Base-by-base conservation (phyloP, 2,113 vertebrate genomes). In the Pseudorectes ferrugineus region DNA sequence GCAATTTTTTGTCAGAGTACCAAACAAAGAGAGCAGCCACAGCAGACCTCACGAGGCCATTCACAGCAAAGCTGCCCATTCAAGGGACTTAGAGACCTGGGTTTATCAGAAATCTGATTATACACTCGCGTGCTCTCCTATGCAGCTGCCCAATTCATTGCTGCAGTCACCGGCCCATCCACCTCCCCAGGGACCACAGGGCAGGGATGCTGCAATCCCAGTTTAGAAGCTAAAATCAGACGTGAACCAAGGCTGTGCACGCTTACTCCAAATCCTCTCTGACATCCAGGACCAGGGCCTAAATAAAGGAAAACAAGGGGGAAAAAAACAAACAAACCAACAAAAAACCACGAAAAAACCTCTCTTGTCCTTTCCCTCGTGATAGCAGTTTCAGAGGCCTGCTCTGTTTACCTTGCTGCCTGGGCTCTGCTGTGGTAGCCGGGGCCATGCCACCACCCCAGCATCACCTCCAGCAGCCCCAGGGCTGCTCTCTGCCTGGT, bases 31-130 rank as follows among this genome's bases (percentile, higher is more conserved):
- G 43, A 84, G 75, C 51, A 88, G 70, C 74, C 84, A 79, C 51
- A 43, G 89, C 85, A 94, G 91, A 92, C 57, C 63, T 63, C 35
- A 23, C 10, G 21, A 90, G 70, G 48, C 95, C 91, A 93, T 87
- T 74, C 94, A 93, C 33, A 52, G 70, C 83, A 96, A 43, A 87
- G 75, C 78, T 87, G 90, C 88, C 94, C 93, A 75, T 89, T 88
- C 85, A 82, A 89, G 94, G 80, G 70, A 92, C 93, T 85, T 7
- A 55, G 93, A 97, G 75, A 95, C 85, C 79, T 65, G 94, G 63
- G 29, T 92, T 86, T 71, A 96, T 95, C 96, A 97, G 93, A 85
- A 96, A 88, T 90, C 91, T 88, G 89, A 94, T 78, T 95, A 95
- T 29, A 54, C 86, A 96, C 95, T 95, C 75, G 29, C 48, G 57